phyloP scores from a whole-genome alignment of 2,113 vertebrate species.

The Loxodonta africana region DNA sequence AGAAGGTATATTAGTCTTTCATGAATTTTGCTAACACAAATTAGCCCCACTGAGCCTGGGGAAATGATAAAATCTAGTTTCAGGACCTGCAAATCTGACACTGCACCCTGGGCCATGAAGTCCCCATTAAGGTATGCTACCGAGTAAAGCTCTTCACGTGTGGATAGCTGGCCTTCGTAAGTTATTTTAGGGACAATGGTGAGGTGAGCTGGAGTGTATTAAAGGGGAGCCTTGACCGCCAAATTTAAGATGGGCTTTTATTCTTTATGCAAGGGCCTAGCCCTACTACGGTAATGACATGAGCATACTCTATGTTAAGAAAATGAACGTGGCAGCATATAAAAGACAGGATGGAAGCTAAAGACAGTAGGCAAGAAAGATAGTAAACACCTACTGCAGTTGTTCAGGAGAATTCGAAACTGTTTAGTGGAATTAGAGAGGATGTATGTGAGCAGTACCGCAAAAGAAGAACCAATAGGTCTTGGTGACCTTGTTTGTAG shows the following conservation, averaged over 20 bases:
- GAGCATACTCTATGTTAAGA: neutral
- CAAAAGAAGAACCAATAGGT: neutral
- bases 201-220: neutral
- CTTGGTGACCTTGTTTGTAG: neutral
- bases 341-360: neutral
- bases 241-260: neutral
- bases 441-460: neutral
- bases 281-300: neutral
- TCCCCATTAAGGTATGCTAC: neutral
- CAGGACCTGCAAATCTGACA: neutral
- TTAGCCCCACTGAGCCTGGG: neutral
- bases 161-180: neutral
- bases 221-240: neutral
- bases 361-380: neutral
- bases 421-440: neutral
- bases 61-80: conserved; percentile 29
- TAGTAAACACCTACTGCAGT: neutral
- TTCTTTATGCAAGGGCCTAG: neutral
- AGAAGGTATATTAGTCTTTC: neutral
- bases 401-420: neutral
- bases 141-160: neutral
- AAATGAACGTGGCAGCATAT: neutral
- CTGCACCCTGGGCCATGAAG: neutral
- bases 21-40: conserved; percentile 15
- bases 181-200: neutral